Evolutionary conservation across 2,888 invertebrate genomes (phyloP).

Genomic region (Sarcophaga caerulescens): DNA sequence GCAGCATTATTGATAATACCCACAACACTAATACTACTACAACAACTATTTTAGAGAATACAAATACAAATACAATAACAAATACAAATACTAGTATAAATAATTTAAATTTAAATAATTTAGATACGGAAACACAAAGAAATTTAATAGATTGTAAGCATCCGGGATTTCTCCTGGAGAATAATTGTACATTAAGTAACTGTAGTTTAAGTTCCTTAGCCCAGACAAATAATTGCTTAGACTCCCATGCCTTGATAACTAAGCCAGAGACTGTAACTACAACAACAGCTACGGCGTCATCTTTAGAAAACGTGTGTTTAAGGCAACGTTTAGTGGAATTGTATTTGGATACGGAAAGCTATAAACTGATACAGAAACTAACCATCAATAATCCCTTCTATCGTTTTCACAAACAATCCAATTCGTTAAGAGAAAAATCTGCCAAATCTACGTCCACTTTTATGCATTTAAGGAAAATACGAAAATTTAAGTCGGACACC

Average conservation of each 20-base stretch:
- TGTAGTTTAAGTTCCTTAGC: constrained; percentile 1
- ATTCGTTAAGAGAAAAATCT: constrained; percentile 74
- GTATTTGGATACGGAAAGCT: constrained; percentile 70
- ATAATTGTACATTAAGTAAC: constrained; percentile 20
- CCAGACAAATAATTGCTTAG: not conserved
- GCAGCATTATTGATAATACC: constrained; percentile 41
- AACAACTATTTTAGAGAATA: not conserved
- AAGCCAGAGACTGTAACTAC: not conserved
- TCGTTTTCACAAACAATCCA: constrained; percentile 79
- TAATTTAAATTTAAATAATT: constrained; percentile 46
- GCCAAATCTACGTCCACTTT: constrained; percentile 57
- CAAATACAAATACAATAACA: too few species aligned
- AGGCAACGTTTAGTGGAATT: not conserved
- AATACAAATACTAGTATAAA: constrained; percentile 28
- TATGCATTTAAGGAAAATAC: constrained; percentile 58
- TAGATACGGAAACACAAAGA: constrained; percentile 11
- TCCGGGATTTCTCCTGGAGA: not conserved
- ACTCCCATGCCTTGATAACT: not conserved
- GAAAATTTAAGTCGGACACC: constrained; percentile 76
- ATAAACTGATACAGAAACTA: constrained; percentile 75
- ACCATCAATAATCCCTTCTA: constrained; percentile 79
- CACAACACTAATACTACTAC: constrained; percentile 30
- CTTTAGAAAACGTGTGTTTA: not conserved
- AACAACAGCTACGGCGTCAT: not conserved
- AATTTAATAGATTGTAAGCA: not conserved